Conservation (phyloP, 92 coral and sea anemone species). For the Epizoanthus illoricatus region DNA sequence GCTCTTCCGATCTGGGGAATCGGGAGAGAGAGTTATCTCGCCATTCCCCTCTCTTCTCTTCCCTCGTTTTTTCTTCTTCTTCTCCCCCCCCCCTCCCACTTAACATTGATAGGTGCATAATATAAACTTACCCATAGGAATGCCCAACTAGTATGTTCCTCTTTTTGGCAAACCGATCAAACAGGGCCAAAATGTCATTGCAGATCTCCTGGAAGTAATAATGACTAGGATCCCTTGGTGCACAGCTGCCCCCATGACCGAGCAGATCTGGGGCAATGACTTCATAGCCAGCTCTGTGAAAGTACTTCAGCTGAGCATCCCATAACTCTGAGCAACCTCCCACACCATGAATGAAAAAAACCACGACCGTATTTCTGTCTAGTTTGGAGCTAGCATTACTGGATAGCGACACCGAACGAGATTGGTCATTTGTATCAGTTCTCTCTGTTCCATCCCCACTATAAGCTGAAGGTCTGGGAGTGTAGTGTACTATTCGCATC, state of each 20-base stretch:
- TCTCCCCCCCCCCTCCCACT: not conserved
- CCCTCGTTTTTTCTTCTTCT: too few relatives aligned
- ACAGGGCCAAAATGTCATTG: slow-evolving; percentile 73
- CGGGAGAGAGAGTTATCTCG: too few relatives aligned
- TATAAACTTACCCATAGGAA: slow-evolving; percentile 89
- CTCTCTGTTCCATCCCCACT: not conserved
- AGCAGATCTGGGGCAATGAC: slow-evolving; percentile 92
- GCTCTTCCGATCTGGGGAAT: too few relatives aligned
- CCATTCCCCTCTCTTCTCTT: too few relatives aligned
- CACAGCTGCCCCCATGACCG: slow-evolving; percentile 93
- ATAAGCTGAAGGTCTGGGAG: slow-evolving; percentile 48
- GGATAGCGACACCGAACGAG: slow-evolving; percentile 1
- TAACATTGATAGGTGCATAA: too few relatives aligned
- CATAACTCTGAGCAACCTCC: slow-evolving; percentile 96
- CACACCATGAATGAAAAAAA: slow-evolving; percentile 95
- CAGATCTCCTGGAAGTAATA: slow-evolving; percentile 84
- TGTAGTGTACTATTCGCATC: slow-evolving; percentile 68
- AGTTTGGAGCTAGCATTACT: slow-evolving; percentile 37
- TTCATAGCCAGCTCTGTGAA: slow-evolving; percentile 80
- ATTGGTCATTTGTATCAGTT: slow-evolving; percentile 2
- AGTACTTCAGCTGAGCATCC: slow-evolving; percentile 86
- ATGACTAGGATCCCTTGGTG: slow-evolving; percentile 67
- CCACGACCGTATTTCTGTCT: slow-evolving; percentile 61
- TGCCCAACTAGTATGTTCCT: slow-evolving; percentile 94
- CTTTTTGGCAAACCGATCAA: slow-evolving; percentile 88